Base-by-base conservation (phyloP, 2,113 vertebrate genomes). In the Sylvietta virens region DNA sequence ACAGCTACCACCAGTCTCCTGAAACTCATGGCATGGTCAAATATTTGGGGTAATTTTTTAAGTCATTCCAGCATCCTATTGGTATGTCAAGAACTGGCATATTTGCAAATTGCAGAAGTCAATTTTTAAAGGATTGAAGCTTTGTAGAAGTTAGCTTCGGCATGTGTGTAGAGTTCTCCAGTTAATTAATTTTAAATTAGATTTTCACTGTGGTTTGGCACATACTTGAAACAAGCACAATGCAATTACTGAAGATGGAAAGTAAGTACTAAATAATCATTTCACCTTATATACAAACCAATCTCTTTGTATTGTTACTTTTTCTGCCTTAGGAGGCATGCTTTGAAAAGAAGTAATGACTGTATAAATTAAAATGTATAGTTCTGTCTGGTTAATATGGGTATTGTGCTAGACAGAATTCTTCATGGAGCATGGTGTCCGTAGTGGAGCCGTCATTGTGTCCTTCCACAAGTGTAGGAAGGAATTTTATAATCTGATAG, bases 151-250 rank as follows among this genome's bases (percentile, higher is more conserved):
- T 87, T 79, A 71, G 44, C 58, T 87, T 78, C 5, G 0, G 51
- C 77, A 28, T 64, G 39, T 87, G 54, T 82, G 56, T 78, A n/a
- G 79, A 92, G 56, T 74, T 47, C 69, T 88, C 54, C 81, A 81
- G 69, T 91, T 95, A 90, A 81, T 92, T 93, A 77, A 82, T 81
- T 93, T 83, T 30, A 78, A 91, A 89, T 86, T 69, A 53, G 58
- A 21, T 89, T 86, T 88, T 86, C 47, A 12, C 45, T 65, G 64
- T 35, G 87, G 77, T 82, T 93, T 96, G 92, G 80, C 89, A 58
- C 37, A 12, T 21, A 19, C 20, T 95, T 88, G 73, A 67, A 91
- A 74, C 15, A 67, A 78, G 40, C 42, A 70, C 50, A 76, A 50
- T 60, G 62, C 81, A 85, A 40, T 47, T 70, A 40, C 64, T 88